Base-by-base conservation (phyloP, 1,140 invertebrate species). In the Apocrypta bakeri region DNA sequence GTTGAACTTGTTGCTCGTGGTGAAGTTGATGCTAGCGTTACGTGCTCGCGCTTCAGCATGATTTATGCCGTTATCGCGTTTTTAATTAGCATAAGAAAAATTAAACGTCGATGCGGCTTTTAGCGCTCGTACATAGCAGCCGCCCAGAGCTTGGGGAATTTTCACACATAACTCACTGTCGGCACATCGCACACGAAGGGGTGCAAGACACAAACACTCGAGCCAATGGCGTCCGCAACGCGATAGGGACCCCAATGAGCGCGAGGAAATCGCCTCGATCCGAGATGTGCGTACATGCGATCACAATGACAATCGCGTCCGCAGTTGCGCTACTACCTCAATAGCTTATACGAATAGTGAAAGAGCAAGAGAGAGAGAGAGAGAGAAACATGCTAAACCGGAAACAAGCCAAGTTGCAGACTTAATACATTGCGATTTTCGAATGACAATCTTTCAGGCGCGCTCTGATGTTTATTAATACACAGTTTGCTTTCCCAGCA, bases 381-480 rank as follows among this genome's bases (percentile, higher is more conserved):
- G 7, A 48, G 42, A 48, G 14, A 48, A 17, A 56, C 3, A 17
- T 21, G 2, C 25, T 33, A 64, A 76, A 69, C 72, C 72, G 72
- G 79, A 75, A 75, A 75, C 61, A 29, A 12, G 27, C n/a, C n/a
- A n/a, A 12, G 11, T 66, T 66, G 24, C 69, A 0, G 0, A 37
- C n/a, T n/a, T 56, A 56, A 56, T 56, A 56, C 48, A 4, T 74
- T 9, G 42, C 33, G 56, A 75, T 84, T 73, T 83, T 86, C 86
- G 76, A 84, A 78, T 84, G 84, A 87, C 85, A 86, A 82, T 85
- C 73, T 37, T n/a, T 0, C 24, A 7, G 42, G n/a, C 27, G 33
- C n/a, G 33, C 64, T 12, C 11, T 78, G 79, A 84, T 85, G 83
- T 84, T 87, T 87, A 86, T 87, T 85, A 87, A 87, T 87, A 76